Percentiles rank a stretch among this genome's conserved stretches.
These are phyloP conservation scores for Scaptomyza flava DNA, from an alignment of 2,888 invertebrate genomes.

Conservation along the genomic window DNA sequence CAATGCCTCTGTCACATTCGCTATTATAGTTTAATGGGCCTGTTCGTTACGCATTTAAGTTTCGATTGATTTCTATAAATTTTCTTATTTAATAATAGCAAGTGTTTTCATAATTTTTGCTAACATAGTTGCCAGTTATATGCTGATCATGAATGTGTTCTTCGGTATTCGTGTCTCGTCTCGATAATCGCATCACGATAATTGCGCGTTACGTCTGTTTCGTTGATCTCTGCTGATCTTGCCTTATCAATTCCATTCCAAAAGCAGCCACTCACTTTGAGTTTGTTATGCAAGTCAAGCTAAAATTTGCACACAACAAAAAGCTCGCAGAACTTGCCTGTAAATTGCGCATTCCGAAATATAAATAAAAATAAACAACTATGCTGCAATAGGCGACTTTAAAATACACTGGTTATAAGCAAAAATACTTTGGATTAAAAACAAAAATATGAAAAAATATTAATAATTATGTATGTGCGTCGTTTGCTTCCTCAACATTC, in stretches of 20 bases:
- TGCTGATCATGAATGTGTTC: conserved; percentile 19
- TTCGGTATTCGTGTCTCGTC: conserved; percentile 31
- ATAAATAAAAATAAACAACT: background rate
- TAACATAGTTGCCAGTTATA: conserved; percentile 5
- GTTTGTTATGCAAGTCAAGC: conserved; percentile 65
- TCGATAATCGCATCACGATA: conserved; percentile 45
- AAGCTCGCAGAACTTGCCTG: background rate
- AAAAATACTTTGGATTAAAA: too few relatives aligned
- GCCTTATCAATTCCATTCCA: conserved; percentile 35
- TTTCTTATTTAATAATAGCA: conserved; percentile 13
- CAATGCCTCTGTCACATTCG: conserved; percentile 6
- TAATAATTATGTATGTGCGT: background rate
- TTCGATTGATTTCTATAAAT: background rate
- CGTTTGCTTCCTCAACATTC: too few relatives aligned
- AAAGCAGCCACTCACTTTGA: conserved; percentile 53
- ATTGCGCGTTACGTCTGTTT: conserved; percentile 48
- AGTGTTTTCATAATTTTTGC: conserved; percentile 9
- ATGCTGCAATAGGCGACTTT: background rate
- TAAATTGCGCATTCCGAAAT: conserved; percentile 63
- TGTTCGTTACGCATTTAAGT: conserved; percentile 28
- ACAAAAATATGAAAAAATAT: too few relatives aligned
- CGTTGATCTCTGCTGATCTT: conserved; percentile 59
- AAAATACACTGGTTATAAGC: conserved; percentile 16
- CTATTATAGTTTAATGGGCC: conserved; percentile 53
- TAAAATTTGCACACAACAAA: conserved; percentile 50